These are phyloP conservation scores for Ligdia adustata DNA, from an alignment of 2,888 invertebrate species.

Conservation along the genomic window DNA sequence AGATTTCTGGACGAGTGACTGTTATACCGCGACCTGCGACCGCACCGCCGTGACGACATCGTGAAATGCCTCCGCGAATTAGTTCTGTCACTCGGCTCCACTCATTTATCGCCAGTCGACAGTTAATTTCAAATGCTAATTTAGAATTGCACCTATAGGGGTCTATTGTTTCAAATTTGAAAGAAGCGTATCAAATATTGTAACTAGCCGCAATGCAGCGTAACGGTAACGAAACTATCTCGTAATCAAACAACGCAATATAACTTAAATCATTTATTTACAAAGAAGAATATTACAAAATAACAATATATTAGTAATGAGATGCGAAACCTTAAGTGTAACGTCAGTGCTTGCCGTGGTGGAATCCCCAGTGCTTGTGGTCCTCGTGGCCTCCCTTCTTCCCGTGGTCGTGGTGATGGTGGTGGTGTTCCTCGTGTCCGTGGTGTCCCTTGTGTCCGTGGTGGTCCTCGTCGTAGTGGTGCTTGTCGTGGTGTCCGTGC, in stretches of 20 bases:
- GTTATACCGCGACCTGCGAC: slow-evolving; percentile 43
- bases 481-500: slow-evolving; percentile 92
- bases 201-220: neutral
- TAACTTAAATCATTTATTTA: slow-evolving; percentile 62
- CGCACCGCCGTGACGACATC: slow-evolving; percentile 66
- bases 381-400: slow-evolving; percentile 91
- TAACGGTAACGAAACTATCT: neutral
- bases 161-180: slow-evolving; percentile 6
- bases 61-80: slow-evolving; percentile 67
- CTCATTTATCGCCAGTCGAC: slow-evolving; percentile 18
- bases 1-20: slow-evolving; percentile 79
- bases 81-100: slow-evolving; percentile 58
- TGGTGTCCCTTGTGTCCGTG: slow-evolving; percentile 91
- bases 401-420: slow-evolving; percentile 89
- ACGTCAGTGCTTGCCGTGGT: slow-evolving; percentile 81
- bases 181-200: neutral
- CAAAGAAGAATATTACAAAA: slow-evolving; percentile 59
- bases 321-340: slow-evolving; percentile 46
- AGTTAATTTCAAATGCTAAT: slow-evolving; percentile 6
- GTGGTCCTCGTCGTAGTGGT: slow-evolving; percentile 92
- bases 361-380: slow-evolving; percentile 90
- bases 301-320: slow-evolving; percentile 59
- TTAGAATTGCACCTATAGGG: slow-evolving; percentile 7
- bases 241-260: slow-evolving; percentile 10
- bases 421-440: slow-evolving; percentile 90